These are phyloP conservation scores for Myrmecophaga tridactyla DNA, from an alignment of 2,113 vertebrate genomes.

Conservation along the genomic window DNA sequence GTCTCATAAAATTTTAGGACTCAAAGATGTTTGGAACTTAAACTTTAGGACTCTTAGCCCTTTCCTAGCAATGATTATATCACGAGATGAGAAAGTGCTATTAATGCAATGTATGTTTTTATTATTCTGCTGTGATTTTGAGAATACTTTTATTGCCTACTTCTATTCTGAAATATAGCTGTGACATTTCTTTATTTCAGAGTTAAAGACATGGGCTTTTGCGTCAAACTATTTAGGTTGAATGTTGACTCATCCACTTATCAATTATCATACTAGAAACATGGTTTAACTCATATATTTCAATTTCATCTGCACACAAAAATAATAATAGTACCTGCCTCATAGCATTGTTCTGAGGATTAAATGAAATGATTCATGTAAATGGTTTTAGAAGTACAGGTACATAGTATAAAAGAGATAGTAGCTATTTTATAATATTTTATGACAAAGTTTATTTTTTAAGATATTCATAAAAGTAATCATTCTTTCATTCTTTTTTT, in stretches of 20 bases:
- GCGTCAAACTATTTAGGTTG: background rate
- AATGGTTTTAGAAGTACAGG: background rate
- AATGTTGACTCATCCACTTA: background rate
- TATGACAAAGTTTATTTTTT: background rate
- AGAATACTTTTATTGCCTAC: background rate
- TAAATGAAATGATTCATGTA: background rate
- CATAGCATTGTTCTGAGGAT: background rate
- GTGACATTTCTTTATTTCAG: background rate
- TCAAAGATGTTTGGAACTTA: no score
- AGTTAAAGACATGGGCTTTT: background rate
- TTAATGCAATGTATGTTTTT: constrained; percentile 6
- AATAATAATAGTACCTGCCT: background rate
- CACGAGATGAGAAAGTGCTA: background rate
- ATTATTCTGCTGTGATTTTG: background rate
- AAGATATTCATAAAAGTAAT: background rate
- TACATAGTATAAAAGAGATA: no score
- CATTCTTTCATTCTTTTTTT: background rate
- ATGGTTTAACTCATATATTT: background rate
- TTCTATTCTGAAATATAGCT: background rate
- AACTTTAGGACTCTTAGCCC: background rate
- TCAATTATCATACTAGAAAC: background rate
- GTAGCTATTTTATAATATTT: background rate
- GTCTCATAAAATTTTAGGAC: background rate
- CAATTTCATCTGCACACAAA: background rate
- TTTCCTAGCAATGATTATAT: constrained; percentile 14